Percentiles rank a stretch among this genome's conserved stretches.
Conservation (phyloP, 2,113 vertebrate genomes). For the Leptobrachium ailaonicum region DNA sequence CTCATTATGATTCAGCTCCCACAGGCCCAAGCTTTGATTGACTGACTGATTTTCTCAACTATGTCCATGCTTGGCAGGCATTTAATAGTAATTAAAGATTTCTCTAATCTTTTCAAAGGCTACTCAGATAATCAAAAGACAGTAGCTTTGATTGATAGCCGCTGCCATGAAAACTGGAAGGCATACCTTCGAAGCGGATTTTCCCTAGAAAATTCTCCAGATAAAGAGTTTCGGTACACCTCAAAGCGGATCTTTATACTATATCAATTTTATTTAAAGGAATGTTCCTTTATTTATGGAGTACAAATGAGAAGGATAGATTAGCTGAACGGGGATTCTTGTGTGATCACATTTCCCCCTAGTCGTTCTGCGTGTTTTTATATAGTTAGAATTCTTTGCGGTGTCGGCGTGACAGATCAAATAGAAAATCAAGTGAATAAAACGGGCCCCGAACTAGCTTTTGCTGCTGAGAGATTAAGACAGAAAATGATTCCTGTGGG, state of each 20-base stretch:
- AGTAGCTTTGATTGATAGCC: slow-evolving; percentile 64
- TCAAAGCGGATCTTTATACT: slow-evolving; percentile 55
- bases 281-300: slow-evolving; percentile 45
- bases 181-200: slow-evolving; percentile 53
- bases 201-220: slow-evolving; percentile 54
- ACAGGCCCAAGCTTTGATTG: slow-evolving; percentile 53
- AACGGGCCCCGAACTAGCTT: slow-evolving; percentile 54
- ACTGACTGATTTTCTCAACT: slow-evolving; percentile 41
- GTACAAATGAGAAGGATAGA: slow-evolving; percentile 54
- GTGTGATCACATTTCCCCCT: slow-evolving; percentile 53
- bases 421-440: slow-evolving; percentile 66
- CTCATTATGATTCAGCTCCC: slow-evolving; percentile 59
- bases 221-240: slow-evolving; percentile 51
- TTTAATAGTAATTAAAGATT: slow-evolving; percentile 67
- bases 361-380: slow-evolving; percentile 53
- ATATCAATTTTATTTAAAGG: slow-evolving; percentile 54
- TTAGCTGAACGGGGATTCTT: slow-evolving; percentile 56
- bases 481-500: slow-evolving; percentile 60
- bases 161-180: slow-evolving; percentile 58
- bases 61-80: slow-evolving; percentile 56
- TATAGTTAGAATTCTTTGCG: slow-evolving; percentile 57
- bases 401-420: slow-evolving; percentile 56
- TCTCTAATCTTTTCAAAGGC: slow-evolving; percentile 56
- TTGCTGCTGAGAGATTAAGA: slow-evolving; percentile 65
- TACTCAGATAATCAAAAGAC: slow-evolving; percentile 59